phyloP scores from a whole-genome alignment of 1,140 invertebrate genomes.

The Drosophila lacteicornis region DNA sequence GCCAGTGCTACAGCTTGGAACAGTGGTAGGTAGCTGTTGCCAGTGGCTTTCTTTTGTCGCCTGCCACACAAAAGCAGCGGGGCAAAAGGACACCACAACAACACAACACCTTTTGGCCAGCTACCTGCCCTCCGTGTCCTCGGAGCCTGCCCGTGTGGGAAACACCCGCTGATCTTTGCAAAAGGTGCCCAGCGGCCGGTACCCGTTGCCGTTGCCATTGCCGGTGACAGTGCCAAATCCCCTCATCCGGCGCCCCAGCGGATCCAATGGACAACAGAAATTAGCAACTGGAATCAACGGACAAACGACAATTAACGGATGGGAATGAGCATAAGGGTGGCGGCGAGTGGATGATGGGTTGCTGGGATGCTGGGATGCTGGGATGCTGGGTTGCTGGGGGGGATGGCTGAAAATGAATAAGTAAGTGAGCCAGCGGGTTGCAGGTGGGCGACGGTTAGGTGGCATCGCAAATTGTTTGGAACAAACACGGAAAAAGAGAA shows the following conservation, averaged over 20 bases:
- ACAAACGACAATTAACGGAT: constrained; percentile 52
- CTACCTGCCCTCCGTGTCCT: neutral
- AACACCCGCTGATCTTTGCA: constrained; percentile 57
- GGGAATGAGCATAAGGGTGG: constrained; percentile 22
- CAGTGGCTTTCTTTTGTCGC: constrained; percentile 52
- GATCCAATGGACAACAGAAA: constrained; percentile 55
- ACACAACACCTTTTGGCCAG: constrained; percentile 35
- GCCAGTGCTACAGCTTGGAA: constrained; percentile 1
- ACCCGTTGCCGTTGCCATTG: neutral
- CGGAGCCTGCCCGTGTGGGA: constrained; percentile 19
- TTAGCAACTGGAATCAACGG: constrained; percentile 61
- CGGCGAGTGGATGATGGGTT: neutral
- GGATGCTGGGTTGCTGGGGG: neutral
- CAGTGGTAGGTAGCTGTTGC: constrained; percentile 11
- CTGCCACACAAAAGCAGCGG: constrained; percentile 39
- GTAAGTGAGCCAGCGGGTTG: constrained; percentile 29
- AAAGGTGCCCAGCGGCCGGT: constrained; percentile 32
- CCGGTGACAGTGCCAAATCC: constrained; percentile 10
- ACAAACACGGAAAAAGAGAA: constrained; percentile 29
- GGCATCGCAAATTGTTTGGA: constrained; percentile 55
- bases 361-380: neutral
- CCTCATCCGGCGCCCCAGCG: constrained; percentile 7
- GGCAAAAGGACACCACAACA: constrained; percentile 43
- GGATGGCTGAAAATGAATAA: constrained; percentile 48
- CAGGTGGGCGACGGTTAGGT: neutral